A percentile compares a stretch with the other conserved stretches of the same genome.
Conservation (phyloP, 2,888 invertebrate genomes). For the Eupeodes luniger region DNA sequence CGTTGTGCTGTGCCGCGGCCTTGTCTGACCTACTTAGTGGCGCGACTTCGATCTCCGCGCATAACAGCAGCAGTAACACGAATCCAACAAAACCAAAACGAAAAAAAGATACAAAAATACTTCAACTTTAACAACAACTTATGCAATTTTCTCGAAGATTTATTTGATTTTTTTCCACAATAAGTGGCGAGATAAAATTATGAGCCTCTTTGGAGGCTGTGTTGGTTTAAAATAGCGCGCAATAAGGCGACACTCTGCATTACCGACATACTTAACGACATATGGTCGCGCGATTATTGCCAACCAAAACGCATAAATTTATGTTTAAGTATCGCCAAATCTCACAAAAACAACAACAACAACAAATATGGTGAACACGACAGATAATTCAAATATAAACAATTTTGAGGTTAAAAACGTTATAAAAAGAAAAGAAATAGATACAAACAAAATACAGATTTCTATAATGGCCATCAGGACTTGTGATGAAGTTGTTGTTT, state of each 20-base stretch:
- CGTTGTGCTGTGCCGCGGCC: constrained; percentile 78
- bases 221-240: neutral
- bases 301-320: constrained; percentile 40
- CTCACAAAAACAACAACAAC: neutral
- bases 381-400: constrained; percentile 41
- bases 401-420: constrained; percentile 28
- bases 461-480: constrained; percentile 49
- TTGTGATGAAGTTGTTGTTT: constrained; percentile 20
- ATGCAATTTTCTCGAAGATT: constrained; percentile 71
- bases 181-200: constrained; percentile 63
- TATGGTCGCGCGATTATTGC: constrained; percentile 57
- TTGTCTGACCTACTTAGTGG: constrained; percentile 82
- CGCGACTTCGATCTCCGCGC: constrained; percentile 78
- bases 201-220: constrained; percentile 54
- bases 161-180: constrained; percentile 55
- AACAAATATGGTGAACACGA: constrained; percentile 37
- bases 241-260: constrained; percentile 48
- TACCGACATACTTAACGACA: constrained; percentile 27
- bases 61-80: constrained; percentile 22
- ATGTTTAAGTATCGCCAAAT: constrained; percentile 22
- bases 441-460: neutral
- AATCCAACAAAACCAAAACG: constrained; percentile 35
- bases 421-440: constrained; percentile 5
- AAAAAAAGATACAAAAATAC: constrained; percentile 21
- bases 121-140: constrained; percentile 44